Evolutionary conservation across 2,888 invertebrate species (phyloP), one percentile per base, ranked within the genome.

Genomic region (Lypha dubia): DNA sequence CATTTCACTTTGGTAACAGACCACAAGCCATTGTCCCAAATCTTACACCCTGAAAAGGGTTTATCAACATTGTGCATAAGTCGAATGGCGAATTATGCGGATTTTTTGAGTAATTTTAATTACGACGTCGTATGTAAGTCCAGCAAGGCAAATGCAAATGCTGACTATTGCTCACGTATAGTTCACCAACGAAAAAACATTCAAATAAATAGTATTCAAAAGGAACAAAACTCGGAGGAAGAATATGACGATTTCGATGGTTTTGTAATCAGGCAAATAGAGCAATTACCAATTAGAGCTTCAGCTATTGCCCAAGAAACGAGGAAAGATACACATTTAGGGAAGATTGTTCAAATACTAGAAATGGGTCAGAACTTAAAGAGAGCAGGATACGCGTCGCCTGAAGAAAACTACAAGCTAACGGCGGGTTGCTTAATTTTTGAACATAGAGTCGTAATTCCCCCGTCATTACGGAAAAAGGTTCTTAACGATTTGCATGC

Each of bases 1-100:
- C 85, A 84, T 44, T 86, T 46, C 17, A 83, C 71, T 6, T 51
- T 86, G 8, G 60, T 86, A 11, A 84, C 83, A 1, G 81, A 86
- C 44, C 76, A 85, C 62, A 85, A 86, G 28, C 80, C 84, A 13
- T 38, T 76, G 17, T 35, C 70, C 9, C 76, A 82, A 65, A 84
- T 85, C 15, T 20, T 85, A 13, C 77, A 85, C 38, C 84, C 85
- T 8, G 46, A 49, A n/a, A 86, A 83, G 73, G 71, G 77, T 8
- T 28, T 84, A 2, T 81, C 83, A 8, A 65, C 63, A 32, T 17
- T 79, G 24, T 71, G 75, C 32, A 38, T 86, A 44, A 75, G 75
- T 24, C 38, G 79, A 35, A 86, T 65, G 81, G 79, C 79, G 41
- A 80, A 86, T 58, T 81, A 84, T 44, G 51, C 46, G 28, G 28